Base-by-base conservation (phyloP, 1,140 invertebrate genomes). In the Drusus annulatus region DNA sequence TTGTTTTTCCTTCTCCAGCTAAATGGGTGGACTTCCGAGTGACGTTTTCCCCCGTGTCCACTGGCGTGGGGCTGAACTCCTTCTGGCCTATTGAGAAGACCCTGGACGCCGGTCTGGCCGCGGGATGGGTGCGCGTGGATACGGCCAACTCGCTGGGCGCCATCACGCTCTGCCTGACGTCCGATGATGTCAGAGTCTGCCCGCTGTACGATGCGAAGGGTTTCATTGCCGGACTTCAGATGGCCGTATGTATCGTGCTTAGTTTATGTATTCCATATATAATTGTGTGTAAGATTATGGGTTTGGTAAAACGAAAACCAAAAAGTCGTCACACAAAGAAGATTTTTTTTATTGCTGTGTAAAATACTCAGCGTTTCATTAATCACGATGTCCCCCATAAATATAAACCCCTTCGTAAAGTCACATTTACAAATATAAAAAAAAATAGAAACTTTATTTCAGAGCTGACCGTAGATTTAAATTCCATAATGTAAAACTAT, bases 131-230 rank as follows among this genome's bases (percentile, higher is more conserved):
- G 17, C 19, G 7, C 19, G 79, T 76, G 15, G n/a, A 13, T 0
- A 69, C 62, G 6, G 54, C 23, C 16, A 78, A 69, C 51, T n/a
- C 23, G 10, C 52, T 74, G 1, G 78, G 71, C 8, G 31, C 69
- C 54, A 80, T 54, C 28, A 73, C 78, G 16, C 25, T 74, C 45
- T 78, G 76, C 76, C 63, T 62, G 28, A 45, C 17, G 19, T 74
- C 78, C 15, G 79, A 80, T 7, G 19, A 86, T 28, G 25, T 28
- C n/a, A 56, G 80, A 16, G 51, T 81, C 3, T 87, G 87, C 65
- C 81, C 76, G 0, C 74, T 86, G n/a, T 86, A 80, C 50, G 86
- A 86, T 54, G 79, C 81, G 16, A 85, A 81, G 13, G 85, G 81
- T 4, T 80, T 76, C 17, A 74, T 86, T 0, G 84, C 85, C 60